phyloP scores from a whole-genome alignment of 1,140 invertebrate genomes.

The Gryon sp. region DNA sequence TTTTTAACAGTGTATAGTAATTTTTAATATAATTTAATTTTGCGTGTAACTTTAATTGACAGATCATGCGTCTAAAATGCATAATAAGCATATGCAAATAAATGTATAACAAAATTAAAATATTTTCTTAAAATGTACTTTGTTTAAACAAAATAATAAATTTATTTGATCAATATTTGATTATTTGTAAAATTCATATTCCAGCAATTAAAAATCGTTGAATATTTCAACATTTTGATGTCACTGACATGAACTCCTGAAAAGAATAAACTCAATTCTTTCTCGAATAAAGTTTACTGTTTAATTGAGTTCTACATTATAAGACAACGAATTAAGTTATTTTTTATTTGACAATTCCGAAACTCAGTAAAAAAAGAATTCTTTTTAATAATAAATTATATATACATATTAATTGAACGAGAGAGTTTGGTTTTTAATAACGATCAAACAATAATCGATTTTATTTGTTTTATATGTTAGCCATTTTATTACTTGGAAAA shows the following conservation, averaged over 20 bases:
- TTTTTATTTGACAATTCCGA: neutral
- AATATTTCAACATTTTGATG: neutral
- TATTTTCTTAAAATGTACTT: too few relatives aligned
- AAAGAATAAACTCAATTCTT: neutral
- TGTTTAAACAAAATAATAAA: too few relatives aligned
- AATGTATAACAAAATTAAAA: too few relatives aligned
- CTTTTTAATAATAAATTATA: conserved; percentile 1
- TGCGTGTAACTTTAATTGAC: too few relatives aligned
- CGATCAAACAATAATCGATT: neutral
- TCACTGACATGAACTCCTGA: neutral
- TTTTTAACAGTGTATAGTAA: too few relatives aligned
- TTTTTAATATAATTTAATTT: too few relatives aligned
- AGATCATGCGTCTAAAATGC: too few relatives aligned
- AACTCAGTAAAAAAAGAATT: neutral
- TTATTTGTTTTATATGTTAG: too few relatives aligned
- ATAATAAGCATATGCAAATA: too few relatives aligned
- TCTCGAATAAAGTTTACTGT: neutral
- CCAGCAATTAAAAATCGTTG: neutral
- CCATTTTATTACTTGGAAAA: too few relatives aligned
- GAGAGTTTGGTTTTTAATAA: neutral
- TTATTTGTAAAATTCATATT: neutral
- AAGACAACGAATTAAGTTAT: neutral
- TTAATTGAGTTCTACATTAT: neutral
- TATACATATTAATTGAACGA: conserved; percentile 11
- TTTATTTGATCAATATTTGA: too few relatives aligned